A percentile compares a stretch with the other conserved stretches of the same genome.
Evolutionary conservation across 1,140 invertebrate species (phyloP).

Genomic region (Rhopalosiphum padi): DNA sequence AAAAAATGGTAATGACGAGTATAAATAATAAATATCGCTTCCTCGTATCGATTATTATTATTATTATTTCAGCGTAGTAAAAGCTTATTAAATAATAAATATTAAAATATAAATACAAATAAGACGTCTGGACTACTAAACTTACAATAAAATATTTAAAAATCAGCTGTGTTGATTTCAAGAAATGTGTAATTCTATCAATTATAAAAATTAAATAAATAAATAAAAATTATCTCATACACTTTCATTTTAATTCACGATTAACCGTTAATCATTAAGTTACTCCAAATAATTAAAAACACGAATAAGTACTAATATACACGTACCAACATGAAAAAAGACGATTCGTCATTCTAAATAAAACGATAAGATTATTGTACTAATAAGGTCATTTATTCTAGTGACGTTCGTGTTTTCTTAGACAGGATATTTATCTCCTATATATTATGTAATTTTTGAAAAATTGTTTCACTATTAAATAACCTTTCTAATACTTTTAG

Average conservation of each 20-base stretch:
- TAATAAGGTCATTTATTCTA: background rate
- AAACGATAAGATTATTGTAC: background rate
- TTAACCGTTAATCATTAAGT: background rate
- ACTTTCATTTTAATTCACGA: background rate
- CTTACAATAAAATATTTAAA: background rate
- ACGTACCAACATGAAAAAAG: background rate
- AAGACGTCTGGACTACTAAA: background rate
- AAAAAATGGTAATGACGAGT: background rate
- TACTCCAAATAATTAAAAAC: background rate
- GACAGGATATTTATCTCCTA: background rate
- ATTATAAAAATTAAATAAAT: background rate
- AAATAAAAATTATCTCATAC: background rate
- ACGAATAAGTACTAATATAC: background rate
- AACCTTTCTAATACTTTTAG: background rate
- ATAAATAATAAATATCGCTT: background rate
- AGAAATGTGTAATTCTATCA: background rate
- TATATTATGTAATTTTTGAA: background rate
- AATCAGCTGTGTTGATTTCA: background rate
- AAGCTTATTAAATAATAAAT: background rate
- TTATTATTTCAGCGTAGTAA: background rate
- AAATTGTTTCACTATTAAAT: background rate
- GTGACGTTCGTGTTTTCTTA: constrained; percentile 14
- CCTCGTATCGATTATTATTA: background rate
- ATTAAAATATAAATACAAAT: background rate
- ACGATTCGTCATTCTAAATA: constrained; percentile 20